Conservation (phyloP, 2,113 vertebrate species). For the Numida meleagris region DNA sequence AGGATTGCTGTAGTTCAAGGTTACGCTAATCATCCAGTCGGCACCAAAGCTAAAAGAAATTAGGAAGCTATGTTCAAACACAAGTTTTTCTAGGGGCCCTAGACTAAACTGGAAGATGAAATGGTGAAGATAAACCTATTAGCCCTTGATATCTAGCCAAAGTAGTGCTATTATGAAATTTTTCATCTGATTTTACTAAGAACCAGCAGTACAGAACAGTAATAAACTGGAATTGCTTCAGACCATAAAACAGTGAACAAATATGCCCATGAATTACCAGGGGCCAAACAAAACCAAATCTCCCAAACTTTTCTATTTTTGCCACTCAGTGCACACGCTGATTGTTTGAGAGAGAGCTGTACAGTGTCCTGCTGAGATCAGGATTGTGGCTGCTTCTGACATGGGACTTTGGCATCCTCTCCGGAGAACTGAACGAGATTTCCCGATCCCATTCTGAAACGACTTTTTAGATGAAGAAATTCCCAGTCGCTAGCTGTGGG, state of each 20-base stretch:
- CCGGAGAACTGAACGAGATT: not conserved
- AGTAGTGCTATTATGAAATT: not conserved
- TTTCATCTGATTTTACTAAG: not conserved
- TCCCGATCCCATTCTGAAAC: not conserved
- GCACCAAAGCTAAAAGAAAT: not conserved
- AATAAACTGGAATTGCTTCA: not conserved
- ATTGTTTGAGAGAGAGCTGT: not conserved
- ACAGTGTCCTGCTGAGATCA: not conserved
- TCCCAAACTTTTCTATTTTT: rapidly evolving
- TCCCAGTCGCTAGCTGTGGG: not conserved
- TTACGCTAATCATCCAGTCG: not conserved
- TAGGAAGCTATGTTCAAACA: not conserved
- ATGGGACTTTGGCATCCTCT: not conserved
- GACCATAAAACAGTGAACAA: not conserved
- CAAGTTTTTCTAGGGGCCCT: not conserved
- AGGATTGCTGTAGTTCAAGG: not conserved
- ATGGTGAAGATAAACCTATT: not conserved
- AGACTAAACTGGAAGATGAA: not conserved
- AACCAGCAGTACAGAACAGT: not conserved
- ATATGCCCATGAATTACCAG: not conserved
- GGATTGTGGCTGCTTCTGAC: not conserved
- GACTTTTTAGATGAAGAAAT: not conserved
- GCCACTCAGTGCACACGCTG: not conserved
- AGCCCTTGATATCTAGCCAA: not conserved
- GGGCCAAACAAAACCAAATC: not conserved